phyloP scores from a whole-genome alignment of 2,888 invertebrate species.

The Eupithecia vulgata region DNA sequence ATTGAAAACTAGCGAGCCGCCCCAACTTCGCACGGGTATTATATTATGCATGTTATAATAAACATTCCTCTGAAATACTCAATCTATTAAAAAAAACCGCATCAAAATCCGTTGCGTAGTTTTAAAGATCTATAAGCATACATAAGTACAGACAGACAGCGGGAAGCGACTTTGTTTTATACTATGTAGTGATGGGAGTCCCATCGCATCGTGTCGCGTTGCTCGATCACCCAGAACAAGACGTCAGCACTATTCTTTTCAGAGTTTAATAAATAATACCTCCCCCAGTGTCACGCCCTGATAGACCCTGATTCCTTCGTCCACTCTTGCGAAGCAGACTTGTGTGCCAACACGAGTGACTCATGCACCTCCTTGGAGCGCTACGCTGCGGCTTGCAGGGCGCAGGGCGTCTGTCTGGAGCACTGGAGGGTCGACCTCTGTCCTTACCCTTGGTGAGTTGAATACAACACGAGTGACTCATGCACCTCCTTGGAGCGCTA shows the following conservation, averaged over 20 bases:
- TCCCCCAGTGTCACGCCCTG: slow-evolving; percentile 86
- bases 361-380: slow-evolving; percentile 87
- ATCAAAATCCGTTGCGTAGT: too few relatives aligned
- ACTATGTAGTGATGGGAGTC: too few relatives aligned
- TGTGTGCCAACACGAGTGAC: slow-evolving; percentile 84
- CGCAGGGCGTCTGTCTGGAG: slow-evolving; percentile 87
- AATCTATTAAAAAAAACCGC: too few relatives aligned
- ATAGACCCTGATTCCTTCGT: slow-evolving; percentile 88
- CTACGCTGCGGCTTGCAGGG: slow-evolving; percentile 89
- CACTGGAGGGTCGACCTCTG: slow-evolving; percentile 88
- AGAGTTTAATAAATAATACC: neutral
- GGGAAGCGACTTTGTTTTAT: too few relatives aligned
- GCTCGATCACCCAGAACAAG: neutral
- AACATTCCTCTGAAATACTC: too few relatives aligned
- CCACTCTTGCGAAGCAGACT: slow-evolving; percentile 87
- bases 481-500: slow-evolving; percentile 89
- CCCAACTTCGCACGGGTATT: too few relatives aligned
- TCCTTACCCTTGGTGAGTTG: slow-evolving; percentile 85
- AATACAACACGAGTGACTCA: slow-evolving; percentile 74
- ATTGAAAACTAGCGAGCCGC: too few relatives aligned
- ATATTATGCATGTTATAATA: too few relatives aligned
- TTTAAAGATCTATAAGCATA: too few relatives aligned
- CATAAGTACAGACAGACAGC: too few relatives aligned
- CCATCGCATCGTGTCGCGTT: neutral
- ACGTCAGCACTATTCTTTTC: neutral